Evolutionary conservation across 1,140 invertebrate genomes (phyloP), one percentile per base, ranked within the genome.

Genomic region (Varroa destructor): DNA sequence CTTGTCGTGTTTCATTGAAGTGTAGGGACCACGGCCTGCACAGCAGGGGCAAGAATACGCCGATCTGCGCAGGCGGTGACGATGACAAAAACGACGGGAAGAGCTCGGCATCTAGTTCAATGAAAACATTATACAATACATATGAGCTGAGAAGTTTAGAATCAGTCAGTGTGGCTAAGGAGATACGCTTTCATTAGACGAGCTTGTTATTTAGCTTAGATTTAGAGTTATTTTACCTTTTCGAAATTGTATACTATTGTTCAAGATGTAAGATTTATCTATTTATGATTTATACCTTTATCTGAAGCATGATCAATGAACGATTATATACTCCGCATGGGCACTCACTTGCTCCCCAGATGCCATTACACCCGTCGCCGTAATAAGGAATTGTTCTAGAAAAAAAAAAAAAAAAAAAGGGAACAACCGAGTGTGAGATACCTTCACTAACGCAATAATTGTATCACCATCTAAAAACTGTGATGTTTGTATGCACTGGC

Each of bases 331-430:
- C 46, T 5, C 8, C 8, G 46, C 46, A 51, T 51, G 12, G 61
- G 37, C 3, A 43, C 61, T 25, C 8, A 67, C 61, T 67, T 40
- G 14, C 36, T 14, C 61, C 61, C 40, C 46, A 67, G 61, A 67
- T 40, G 12, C 46, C 40, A 8, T 67, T 37, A 46, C 61, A 67
- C 8, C 40, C 12, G 14, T 67, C 37, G 37, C n/a, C 37, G 61
- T 67, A 67, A 37, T 67, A 40, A 12, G 61, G 61, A 67, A 67
- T 67, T 40, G 14, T 36, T 40, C 61, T 67, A 37, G 12, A 46
- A 40, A 40, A 67, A 10, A 67, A 46, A 46, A 67, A 25, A 25
- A 25, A 25, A 25, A 25, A 25, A 25, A 25, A 25, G 25, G 25
- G 25, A 25, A 25, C 25, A 25, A 25, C 25, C 25, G 25, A 25